A percentile compares a stretch with the other conserved stretches of the same genome.
Conservation (phyloP, 2,113 vertebrate species). For the Anser brachyrhynchus region DNA sequence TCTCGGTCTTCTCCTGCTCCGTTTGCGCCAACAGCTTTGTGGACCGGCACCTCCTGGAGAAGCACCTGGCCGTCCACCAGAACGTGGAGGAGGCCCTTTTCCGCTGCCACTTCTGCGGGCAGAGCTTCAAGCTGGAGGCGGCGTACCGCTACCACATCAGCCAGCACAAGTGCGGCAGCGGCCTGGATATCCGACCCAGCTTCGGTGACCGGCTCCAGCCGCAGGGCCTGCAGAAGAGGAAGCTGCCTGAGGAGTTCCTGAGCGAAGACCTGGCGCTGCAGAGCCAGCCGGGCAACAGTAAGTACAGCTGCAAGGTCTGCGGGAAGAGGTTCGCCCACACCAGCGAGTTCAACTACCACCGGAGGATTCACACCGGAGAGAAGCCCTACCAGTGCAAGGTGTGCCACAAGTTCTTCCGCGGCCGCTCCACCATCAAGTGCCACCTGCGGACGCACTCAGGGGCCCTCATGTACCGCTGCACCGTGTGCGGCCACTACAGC, state of each 20-base stretch:
- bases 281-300: conserved; percentile 79
- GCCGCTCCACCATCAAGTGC: conserved; percentile 98
- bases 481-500: conserved; percentile 92
- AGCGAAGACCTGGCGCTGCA: conserved; percentile 69
- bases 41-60: conserved; percentile 87
- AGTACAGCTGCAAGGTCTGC: conserved; percentile 95
- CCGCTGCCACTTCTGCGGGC: conserved; percentile 79
- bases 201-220: conserved; percentile 55
- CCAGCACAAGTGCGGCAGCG: conserved; percentile 84
- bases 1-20: conserved; percentile 90
- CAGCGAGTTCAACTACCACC: conserved; percentile 97
- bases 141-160: conserved; percentile 90
- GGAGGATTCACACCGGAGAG: conserved; percentile 95
- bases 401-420: conserved; percentile 96
- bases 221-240: conserved; percentile 74
- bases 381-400: conserved; percentile 99
- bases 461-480: conserved; percentile 98
- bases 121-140: conserved; percentile 81
- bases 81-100: conserved; percentile 82
- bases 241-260: conserved; percentile 72
- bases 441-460: conserved; percentile 98
- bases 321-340: conserved; percentile 96
- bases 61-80: conserved; percentile 87
- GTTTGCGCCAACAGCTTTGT: conserved; percentile 90
- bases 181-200: conserved; percentile 66